Percentiles rank a stretch among this genome's conserved stretches.
Evolutionary conservation across 2,888 invertebrate species (phyloP).

Genomic region (Dryococelus australis): DNA sequence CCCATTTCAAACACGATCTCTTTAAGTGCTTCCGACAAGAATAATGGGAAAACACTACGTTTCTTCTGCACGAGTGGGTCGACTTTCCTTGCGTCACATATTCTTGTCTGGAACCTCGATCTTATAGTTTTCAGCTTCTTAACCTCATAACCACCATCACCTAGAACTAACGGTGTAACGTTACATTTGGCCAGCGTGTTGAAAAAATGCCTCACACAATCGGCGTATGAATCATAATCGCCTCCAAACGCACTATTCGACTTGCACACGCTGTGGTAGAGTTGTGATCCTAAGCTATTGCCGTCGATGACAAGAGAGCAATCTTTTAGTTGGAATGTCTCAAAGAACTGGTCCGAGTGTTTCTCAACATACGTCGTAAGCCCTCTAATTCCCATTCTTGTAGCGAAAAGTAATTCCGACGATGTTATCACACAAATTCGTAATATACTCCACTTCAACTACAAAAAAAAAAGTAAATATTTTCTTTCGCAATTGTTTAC

Average conservation of each 20-base stretch:
- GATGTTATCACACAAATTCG: not conserved
- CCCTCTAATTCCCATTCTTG: constrained; percentile 84
- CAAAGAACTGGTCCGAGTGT: constrained; percentile 70
- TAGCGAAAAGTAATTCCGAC: not conserved
- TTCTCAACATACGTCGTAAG: constrained; percentile 80
- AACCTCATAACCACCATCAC: constrained; percentile 81
- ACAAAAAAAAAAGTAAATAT: not conserved
- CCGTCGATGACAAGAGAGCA: constrained; percentile 81
- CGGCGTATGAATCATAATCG: constrained; percentile 79
- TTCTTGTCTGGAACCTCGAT: constrained; percentile 66
- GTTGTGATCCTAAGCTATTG: constrained; percentile 73
- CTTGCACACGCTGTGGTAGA: constrained; percentile 68
- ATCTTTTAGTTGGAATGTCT: constrained; percentile 70
- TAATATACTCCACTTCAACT: not conserved
- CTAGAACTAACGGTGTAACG: constrained; percentile 74
- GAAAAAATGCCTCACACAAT: constrained; percentile 72
- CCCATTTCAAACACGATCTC: constrained; percentile 71
- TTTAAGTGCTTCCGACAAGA: constrained; percentile 77
- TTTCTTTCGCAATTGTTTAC: not conserved
- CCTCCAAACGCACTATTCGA: constrained; percentile 81
- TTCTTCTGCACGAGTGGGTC: constrained; percentile 65
- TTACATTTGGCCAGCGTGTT: constrained; percentile 73
- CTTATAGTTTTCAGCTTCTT: constrained; percentile 74
- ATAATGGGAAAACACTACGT: constrained; percentile 74
- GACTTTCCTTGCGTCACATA: constrained; percentile 65